Evolutionary conservation across 1,140 invertebrate genomes (phyloP).

Genomic region (Metopolophium dirhodum): DNA sequence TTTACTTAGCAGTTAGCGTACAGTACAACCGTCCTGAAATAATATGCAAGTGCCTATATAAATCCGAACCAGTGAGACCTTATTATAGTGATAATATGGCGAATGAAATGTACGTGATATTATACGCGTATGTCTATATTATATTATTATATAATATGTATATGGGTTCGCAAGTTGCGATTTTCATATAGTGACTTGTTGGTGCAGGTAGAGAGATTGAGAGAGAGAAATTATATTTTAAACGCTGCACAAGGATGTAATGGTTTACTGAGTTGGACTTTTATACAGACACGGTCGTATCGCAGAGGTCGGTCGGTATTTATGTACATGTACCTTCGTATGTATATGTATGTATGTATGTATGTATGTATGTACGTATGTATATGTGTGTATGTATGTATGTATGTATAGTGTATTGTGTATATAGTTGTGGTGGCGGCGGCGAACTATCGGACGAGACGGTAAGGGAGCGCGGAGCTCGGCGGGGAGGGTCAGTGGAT

Average conservation of each 20-base stretch:
- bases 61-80: no score
- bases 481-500: neutral
- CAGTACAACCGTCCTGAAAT: no score
- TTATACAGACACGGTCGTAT: neutral
- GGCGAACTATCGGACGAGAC: neutral
- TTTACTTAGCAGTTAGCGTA: no score
- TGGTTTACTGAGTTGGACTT: neutral
- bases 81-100: no score
- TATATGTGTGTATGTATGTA: neutral
- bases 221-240: neutral
- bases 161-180: neutral
- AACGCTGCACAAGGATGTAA: neutral
- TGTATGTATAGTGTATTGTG: no score
- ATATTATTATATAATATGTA: no score
- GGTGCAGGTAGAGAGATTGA: neutral
- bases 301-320: constrained; percentile 14
- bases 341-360: no score
- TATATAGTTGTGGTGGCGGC: neutral
- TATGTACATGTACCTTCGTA: neutral
- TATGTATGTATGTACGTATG: no score
- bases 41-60: no score
- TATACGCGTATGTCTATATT: no score
- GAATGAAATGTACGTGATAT: neutral
- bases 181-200: neutral
- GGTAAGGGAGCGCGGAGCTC: neutral